Percentiles rank a stretch among this genome's conserved stretches.
phyloP scores from a whole-genome alignment of 2,888 invertebrate genomes.

The Petrolisthes manimaculis region DNA sequence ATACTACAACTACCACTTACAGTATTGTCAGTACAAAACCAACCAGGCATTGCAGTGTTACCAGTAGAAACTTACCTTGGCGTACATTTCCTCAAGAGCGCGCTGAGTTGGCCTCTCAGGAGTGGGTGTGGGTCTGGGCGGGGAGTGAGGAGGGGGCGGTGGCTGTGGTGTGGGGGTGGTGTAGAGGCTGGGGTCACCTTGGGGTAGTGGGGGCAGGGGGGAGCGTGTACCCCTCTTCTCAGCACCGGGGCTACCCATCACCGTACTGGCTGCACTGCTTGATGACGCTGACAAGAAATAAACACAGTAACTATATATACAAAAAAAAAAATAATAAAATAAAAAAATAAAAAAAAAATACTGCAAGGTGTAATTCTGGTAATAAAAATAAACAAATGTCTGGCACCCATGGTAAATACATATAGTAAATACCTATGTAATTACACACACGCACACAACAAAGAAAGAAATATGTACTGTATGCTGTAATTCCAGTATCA shows the following conservation, averaged over 20 bases:
- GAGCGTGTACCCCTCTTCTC: conserved; percentile 63
- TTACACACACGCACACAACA: neutral
- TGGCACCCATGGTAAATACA: too few species aligned
- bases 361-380: too few species aligned
- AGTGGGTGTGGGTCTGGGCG: conserved; percentile 46
- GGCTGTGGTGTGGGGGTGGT: conserved; percentile 52
- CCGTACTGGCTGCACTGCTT: conserved; percentile 62
- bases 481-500: too few species aligned
- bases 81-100: conserved; percentile 65
- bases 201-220: conserved; percentile 64
- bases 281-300: conserved; percentile 40
- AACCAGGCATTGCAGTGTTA: too few species aligned
- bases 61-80: conserved; percentile 48
- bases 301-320: neutral
- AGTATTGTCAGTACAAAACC: too few species aligned
- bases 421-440: neutral
- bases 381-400: too few species aligned
- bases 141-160: conserved; percentile 62
- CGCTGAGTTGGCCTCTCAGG: conserved; percentile 60
- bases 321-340: neutral
- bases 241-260: conserved; percentile 61
- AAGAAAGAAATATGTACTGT: neutral
- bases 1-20: too few species aligned
- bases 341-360: too few species aligned
- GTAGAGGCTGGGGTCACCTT: conserved; percentile 62